Conservation (phyloP, 2,797 vertebrate genomes). For the Sylvilagus floridanus region DNA sequence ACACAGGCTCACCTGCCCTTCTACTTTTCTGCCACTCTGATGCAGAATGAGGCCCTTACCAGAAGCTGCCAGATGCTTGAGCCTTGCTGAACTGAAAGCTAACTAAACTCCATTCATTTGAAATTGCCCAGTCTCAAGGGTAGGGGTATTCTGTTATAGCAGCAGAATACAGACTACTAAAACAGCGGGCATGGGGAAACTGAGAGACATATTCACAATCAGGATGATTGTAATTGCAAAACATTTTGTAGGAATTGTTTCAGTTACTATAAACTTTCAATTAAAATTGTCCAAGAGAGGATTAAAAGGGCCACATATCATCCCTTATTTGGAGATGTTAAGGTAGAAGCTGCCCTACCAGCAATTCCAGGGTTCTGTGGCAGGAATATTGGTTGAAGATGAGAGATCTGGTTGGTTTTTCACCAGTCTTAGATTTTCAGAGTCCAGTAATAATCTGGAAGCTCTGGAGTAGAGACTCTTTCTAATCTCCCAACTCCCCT, state of each 20-base stretch:
- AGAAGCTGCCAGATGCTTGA: no score
- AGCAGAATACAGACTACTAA: no score
- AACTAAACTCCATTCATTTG: no score
- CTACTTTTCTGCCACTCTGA: no score
- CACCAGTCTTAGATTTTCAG: background rate
- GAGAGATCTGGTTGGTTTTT: background rate
- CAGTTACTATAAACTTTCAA: slow-evolving; percentile 32
- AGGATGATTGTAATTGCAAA: background rate
- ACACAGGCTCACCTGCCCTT: no score
- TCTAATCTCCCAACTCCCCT: background rate
- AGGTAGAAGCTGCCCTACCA: background rate
- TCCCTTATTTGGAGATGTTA: background rate
- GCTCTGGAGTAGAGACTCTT: background rate
- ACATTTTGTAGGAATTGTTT: background rate
- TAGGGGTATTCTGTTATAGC: no score
- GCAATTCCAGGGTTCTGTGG: background rate
- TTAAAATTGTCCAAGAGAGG: slow-evolving; percentile 30
- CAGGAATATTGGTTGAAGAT: background rate
- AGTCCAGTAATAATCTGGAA: background rate
- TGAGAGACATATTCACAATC: background rate
- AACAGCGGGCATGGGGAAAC: background rate
- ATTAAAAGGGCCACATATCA: background rate
- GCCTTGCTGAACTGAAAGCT: no score
- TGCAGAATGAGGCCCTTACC: no score
- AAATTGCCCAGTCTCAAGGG: no score